Evolutionary conservation across 2,888 invertebrate species (phyloP), one percentile per base, ranked within the genome.

Genomic region (Dasysyrphus albostriatus): DNA sequence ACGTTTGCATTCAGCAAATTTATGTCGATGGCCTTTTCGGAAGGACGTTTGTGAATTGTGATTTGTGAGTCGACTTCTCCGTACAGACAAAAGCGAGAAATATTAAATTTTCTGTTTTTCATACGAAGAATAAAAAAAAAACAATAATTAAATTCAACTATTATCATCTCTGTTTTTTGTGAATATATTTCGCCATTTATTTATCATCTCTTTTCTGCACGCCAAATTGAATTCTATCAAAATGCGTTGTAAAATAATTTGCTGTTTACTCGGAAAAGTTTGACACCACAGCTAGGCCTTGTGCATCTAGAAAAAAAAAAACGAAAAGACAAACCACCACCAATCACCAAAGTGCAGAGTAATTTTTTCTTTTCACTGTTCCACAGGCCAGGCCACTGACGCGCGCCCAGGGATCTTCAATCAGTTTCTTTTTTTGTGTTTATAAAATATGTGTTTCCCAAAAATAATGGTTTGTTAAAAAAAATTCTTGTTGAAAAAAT

Each of bases 211-310:
- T 16, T 47, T 49, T 54, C 29, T 51, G 49, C 37, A 61, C 69
- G 39, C 49, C 49, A 19, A 63, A 69, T 76, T 70, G 56, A 63
- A 69, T 74, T 85, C 74, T 29, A 37, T 49, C 39, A 16, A 82
- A 85, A 82, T 82, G 83, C 78, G 70, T 78, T 87, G 83, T 79
- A 75, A 87, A 83, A 75, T 87, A 44, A 74, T 44, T 67, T 74
- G 83, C 83, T 87, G 74, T 83, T 87, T 83, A 87, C 74, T 79
- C 75, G 83, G 67, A 65, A 83, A 87, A 79, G 78, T 76, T 82
- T 83, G 78, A 83, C 37, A 67, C 49, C 67, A 49, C 34, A 37
- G 34, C 79, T 56, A 65, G 79, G 83, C 78, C 65, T 82, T 69
- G 69, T 54, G 39, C 54, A 51, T 54, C 29, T 39, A 39, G n/a